Evolutionary conservation across 2,797 vertebrate genomes (phyloP).

Genomic region (Morelia viridis): DNA sequence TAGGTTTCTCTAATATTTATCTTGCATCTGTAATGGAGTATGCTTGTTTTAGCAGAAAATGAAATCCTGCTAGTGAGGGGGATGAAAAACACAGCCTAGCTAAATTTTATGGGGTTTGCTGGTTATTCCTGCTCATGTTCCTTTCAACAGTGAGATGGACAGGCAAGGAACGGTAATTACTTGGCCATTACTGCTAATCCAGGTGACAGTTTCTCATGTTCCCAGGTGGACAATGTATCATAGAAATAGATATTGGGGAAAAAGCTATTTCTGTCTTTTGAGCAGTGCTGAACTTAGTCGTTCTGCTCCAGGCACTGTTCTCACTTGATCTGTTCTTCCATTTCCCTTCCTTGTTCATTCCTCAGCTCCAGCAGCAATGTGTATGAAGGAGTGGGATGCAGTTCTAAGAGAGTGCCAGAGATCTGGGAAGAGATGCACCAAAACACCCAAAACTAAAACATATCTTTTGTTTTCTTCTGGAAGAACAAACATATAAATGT

Average conservation of each 20-base stretch:
- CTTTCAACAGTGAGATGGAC: slow-evolving; percentile 16
- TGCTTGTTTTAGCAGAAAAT: slow-evolving; percentile 14
- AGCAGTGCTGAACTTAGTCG: not conserved
- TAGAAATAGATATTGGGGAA: not conserved
- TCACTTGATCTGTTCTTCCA: not conserved
- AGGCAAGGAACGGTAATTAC: slow-evolving; percentile 7
- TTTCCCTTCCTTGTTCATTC: not conserved
- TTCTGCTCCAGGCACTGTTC: not conserved
- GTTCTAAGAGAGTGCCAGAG: not conserved
- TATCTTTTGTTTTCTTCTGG: not conserved
- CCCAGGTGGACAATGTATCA: slow-evolving; percentile 15
- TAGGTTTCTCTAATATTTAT: slow-evolving; percentile 3
- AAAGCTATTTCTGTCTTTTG: not conserved
- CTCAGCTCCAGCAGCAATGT: not conserved
- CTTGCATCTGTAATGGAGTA: not conserved
- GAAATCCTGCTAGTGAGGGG: not conserved
- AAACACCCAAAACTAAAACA: not conserved
- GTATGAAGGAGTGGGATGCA: not conserved
- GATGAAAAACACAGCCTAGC: not conserved
- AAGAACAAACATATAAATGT: not conserved
- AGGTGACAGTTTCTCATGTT: slow-evolving; percentile 11
- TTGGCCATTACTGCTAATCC: slow-evolving; percentile 18
- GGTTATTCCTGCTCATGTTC: slow-evolving; percentile 16
- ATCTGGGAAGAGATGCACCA: not conserved
- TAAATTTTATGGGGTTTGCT: not conserved